Evolutionary conservation across 2,888 invertebrate species (phyloP).

Genomic region (Epirrhoe alternata): DNA sequence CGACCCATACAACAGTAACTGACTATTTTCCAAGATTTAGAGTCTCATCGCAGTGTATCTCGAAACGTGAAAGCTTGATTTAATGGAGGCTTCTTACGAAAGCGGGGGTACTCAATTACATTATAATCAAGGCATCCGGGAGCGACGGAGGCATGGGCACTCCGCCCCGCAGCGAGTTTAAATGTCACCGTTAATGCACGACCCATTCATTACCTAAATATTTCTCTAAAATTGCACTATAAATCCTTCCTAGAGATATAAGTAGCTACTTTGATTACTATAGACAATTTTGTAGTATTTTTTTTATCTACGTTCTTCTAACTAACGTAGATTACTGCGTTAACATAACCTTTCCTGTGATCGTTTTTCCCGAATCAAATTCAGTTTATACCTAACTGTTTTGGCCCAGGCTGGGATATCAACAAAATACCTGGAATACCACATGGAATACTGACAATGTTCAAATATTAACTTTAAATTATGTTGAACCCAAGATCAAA

Average conservation of each 20-base stretch:
- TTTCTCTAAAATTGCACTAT: slow-evolving; percentile 41
- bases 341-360: too few relatives aligned
- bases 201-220: slow-evolving; percentile 63
- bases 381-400: too few relatives aligned
- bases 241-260: background rate
- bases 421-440: too few relatives aligned
- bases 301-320: too few relatives aligned
- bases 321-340: too few relatives aligned
- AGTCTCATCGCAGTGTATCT: slow-evolving; percentile 11
- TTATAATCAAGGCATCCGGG: slow-evolving; percentile 68
- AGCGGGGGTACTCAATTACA: slow-evolving; percentile 76
- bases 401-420: too few relatives aligned
- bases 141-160: slow-evolving; percentile 18
- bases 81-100: slow-evolving; percentile 61
- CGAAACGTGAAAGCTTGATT: slow-evolving; percentile 39
- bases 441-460: too few relatives aligned
- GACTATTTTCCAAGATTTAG: slow-evolving; percentile 16
- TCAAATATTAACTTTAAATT: too few relatives aligned
- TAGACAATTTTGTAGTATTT: too few relatives aligned
- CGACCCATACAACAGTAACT: background rate
- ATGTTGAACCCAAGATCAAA: too few relatives aligned
- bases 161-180: slow-evolving; percentile 30
- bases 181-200: slow-evolving; percentile 60
- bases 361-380: too few relatives aligned
- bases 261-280: too few relatives aligned